Evolutionary conservation across 2,888 invertebrate species (phyloP).

Genomic region (Homarus gammarus): DNA sequence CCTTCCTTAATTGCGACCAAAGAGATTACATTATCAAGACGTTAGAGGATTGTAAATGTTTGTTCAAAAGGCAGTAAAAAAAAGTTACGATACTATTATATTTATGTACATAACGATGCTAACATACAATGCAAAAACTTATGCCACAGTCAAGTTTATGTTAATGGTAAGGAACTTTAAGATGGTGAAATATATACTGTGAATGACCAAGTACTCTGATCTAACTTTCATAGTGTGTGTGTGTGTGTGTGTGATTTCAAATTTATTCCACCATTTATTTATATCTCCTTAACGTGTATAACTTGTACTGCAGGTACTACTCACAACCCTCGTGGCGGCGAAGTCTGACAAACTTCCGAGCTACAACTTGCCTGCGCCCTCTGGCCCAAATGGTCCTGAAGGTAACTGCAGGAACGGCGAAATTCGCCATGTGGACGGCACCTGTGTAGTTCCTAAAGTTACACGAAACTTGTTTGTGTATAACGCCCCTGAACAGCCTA

Average conservation of each 20-base stretch:
- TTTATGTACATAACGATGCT: no score
- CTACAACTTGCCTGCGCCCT: conserved; percentile 17
- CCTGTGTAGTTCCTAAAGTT: conserved; percentile 35
- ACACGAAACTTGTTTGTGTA: conserved; percentile 43
- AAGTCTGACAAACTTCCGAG: background rate
- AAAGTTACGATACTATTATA: no score
- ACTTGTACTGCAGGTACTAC: conserved; percentile 14
- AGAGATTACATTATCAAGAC: no score
- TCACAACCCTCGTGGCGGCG: background rate
- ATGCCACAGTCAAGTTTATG: no score
- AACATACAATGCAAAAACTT: no score
- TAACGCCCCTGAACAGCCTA: conserved; percentile 22
- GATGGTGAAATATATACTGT: no score
- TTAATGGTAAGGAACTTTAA: no score
- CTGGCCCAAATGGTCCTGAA: background rate
- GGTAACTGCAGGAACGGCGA: conserved; percentile 27
- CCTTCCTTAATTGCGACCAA: no score
- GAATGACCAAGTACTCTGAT: no score
- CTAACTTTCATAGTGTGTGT: no score
- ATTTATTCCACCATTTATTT: background rate
- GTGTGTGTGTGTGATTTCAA: background rate
- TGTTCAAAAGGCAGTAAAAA: no score
- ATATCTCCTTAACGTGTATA: background rate
- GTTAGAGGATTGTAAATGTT: no score
- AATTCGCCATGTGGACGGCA: conserved; percentile 44